Percentiles rank a stretch among this genome's conserved stretches.
phyloP scores from a whole-genome alignment of 2,113 vertebrate genomes.

The Python bivittatus region DNA sequence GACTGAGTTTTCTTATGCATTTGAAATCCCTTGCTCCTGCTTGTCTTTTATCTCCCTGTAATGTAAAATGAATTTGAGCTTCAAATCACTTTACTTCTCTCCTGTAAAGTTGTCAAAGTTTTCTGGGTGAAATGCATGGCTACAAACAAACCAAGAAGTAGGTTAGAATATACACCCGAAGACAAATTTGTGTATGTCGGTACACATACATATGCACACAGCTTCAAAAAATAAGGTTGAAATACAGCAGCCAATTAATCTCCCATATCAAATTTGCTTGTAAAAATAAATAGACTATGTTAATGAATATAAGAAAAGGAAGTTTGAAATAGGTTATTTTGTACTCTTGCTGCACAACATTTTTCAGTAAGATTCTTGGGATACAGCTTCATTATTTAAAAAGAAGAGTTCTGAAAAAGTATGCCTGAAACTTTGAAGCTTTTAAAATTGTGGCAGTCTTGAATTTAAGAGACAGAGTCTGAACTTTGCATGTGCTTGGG shows the following conservation, averaged over 20 bases:
- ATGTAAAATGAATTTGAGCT: slow-evolving; percentile 47
- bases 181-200: background rate
- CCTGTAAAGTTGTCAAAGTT: slow-evolving; percentile 14
- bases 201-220: background rate
- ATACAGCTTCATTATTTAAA: background rate
- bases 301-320: background rate
- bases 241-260: background rate
- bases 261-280: background rate
- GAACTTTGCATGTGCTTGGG: background rate
- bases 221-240: background rate
- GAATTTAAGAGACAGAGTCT: background rate
- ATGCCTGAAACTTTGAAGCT: background rate
- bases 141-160: background rate
- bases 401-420: background rate
- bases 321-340: background rate
- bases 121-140: slow-evolving; percentile 10
- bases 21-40: slow-evolving; percentile 54
- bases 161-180: background rate
- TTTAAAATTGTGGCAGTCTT: background rate
- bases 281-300: background rate
- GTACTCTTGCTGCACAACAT: background rate
- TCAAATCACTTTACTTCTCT: slow-evolving; percentile 33
- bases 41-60: slow-evolving; percentile 53
- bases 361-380: background rate
- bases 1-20: slow-evolving; percentile 56